These are phyloP conservation scores for Oostethus manadensis DNA, from an alignment of 2,113 vertebrate species.

Conservation along the genomic window DNA sequence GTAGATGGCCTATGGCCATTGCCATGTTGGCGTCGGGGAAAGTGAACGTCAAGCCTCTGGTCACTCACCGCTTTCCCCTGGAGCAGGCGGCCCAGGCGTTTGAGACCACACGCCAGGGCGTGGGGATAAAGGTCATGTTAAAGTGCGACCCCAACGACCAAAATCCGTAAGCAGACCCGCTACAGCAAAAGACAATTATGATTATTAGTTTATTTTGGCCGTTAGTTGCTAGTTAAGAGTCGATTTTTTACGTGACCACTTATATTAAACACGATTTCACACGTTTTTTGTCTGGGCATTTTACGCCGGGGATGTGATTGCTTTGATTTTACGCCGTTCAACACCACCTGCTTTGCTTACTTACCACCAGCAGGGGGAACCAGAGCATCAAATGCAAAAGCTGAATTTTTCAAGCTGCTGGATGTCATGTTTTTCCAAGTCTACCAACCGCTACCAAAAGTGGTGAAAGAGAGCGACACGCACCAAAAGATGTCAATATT, in stretches of 20 bases:
- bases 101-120: slow-evolving; percentile 80
- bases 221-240: no score
- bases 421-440: no score
- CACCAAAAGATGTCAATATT: no score
- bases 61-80: slow-evolving; percentile 92
- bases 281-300: no score
- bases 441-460: no score
- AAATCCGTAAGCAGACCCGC: slow-evolving; percentile 69
- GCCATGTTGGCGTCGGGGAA: slow-evolving; percentile 83
- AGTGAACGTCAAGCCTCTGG: slow-evolving; percentile 85
- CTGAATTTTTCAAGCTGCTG: no score
- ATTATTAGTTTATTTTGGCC: no score
- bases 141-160: slow-evolving; percentile 88
- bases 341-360: neutral
- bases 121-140: slow-evolving; percentile 93
- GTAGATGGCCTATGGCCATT: slow-evolving; percentile 92
- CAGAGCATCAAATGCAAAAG: neutral
- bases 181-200: neutral
- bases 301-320: no score
- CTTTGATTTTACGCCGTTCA: neutral
- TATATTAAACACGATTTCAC: no score
- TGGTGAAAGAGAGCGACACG: no score
- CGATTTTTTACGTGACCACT: no score
- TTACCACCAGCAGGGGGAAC: neutral
- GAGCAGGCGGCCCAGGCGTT: slow-evolving; percentile 89